A percentile compares a stretch with the other conserved stretches of the same genome.
Evolutionary conservation across 2,113 vertebrate genomes (phyloP).

Genomic region (Triplophysa tibetana): DNA sequence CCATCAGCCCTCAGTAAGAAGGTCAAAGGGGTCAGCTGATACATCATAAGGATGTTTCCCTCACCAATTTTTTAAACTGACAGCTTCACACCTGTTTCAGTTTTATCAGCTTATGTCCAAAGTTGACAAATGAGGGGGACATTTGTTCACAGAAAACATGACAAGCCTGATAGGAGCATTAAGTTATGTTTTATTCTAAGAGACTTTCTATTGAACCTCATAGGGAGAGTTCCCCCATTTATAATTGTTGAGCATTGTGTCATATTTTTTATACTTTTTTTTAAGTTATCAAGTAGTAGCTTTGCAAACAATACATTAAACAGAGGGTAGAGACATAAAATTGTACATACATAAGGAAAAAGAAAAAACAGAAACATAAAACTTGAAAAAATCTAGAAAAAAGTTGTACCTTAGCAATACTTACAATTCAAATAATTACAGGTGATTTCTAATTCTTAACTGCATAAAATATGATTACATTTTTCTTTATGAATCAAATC

Average conservation of each 20-base stretch:
- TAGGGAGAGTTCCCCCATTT: not conserved
- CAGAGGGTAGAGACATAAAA: too few species aligned
- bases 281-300: too few species aligned
- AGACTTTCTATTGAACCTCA: not conserved
- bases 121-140: not conserved
- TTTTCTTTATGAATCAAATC: too few species aligned
- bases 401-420: too few species aligned
- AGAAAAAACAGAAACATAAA: too few species aligned
- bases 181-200: not conserved
- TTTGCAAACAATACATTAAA: too few species aligned
- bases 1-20: slow-evolving; percentile 4
- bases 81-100: not conserved
- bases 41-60: not conserved
- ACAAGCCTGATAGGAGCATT: not conserved
- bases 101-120: not conserved
- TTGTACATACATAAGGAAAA: too few species aligned
- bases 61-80: not conserved
- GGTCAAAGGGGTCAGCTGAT: not conserved
- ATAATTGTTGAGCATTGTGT: not conserved
- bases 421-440: too few species aligned
- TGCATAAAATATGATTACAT: too few species aligned
- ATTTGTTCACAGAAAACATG: not conserved
- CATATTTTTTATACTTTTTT: not conserved
- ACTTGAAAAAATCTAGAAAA: too few species aligned
- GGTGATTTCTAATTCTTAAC: too few species aligned